Evolutionary conservation across 2,113 vertebrate genomes (phyloP).

Genomic region (Atrichornis clamosus): DNA sequence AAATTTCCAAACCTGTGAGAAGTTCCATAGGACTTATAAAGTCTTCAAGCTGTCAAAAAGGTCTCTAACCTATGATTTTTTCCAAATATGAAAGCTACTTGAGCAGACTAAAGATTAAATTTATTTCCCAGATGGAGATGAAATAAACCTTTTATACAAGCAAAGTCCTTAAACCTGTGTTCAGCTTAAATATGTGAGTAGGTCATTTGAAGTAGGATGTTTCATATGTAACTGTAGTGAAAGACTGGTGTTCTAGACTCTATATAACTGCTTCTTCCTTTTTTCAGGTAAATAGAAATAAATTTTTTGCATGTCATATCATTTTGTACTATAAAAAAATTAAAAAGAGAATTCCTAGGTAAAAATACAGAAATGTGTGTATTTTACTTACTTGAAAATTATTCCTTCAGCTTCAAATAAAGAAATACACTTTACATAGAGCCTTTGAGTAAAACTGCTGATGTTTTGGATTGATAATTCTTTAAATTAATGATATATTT

Average conservation of each 20-base stretch:
- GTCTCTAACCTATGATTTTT: neutral
- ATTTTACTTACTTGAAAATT: neutral
- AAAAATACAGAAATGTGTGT: neutral
- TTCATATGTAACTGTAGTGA: neutral
- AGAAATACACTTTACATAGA: neutral
- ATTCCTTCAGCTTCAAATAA: neutral
- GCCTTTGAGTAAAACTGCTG: neutral
- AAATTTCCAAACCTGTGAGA: neutral
- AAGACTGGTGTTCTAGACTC: neutral
- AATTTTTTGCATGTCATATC: neutral
- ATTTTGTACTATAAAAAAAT: neutral
- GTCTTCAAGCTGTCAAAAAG: neutral
- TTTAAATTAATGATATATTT: constrained; percentile 60
- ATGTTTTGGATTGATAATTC: constrained; percentile 31
- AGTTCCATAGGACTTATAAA: neutral
- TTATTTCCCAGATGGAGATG: neutral
- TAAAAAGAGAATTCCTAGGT: neutral
- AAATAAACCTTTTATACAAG: neutral
- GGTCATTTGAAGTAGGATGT: neutral
- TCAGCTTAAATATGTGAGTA: neutral
- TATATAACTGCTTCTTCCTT: neutral
- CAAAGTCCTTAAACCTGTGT: neutral
- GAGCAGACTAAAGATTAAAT: neutral
- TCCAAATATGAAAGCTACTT: neutral
- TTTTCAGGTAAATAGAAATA: neutral